phyloP scores from a whole-genome alignment of 1,140 invertebrate species.

The Pogonus chalceus region DNA sequence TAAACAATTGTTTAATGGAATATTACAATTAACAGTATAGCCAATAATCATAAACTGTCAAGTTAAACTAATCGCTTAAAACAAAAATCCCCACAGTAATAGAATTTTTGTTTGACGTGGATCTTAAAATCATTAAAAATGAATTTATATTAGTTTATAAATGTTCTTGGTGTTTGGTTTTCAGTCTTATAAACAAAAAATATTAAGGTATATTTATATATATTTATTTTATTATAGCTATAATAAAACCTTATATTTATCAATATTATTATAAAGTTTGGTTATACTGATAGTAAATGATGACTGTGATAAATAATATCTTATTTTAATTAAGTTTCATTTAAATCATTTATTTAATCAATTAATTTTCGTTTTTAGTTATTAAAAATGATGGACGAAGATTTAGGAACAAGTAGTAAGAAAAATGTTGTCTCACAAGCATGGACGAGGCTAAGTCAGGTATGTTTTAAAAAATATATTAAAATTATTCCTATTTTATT shows the following conservation, averaged over 20 bases:
- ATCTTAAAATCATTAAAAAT: conserved; percentile 3
- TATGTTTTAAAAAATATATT: conserved; percentile 21
- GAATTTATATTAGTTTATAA: conserved; percentile 4
- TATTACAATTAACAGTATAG: no score
- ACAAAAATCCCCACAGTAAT: not conserved
- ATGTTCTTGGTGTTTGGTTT: not conserved
- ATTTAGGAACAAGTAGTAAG: conserved; percentile 36
- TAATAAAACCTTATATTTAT: not conserved
- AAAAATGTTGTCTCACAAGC: conserved; percentile 45
- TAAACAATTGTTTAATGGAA: no score
- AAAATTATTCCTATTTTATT: not conserved
- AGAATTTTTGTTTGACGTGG: conserved; percentile 2
- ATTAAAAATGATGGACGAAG: conserved; percentile 44
- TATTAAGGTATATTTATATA: not conserved
- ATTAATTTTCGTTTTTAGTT: not conserved
- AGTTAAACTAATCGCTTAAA: no score
- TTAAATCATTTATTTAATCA: no score
- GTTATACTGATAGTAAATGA: not conserved
- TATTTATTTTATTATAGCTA: not conserved
- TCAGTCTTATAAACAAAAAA: not conserved
- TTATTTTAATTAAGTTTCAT: no score
- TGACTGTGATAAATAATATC: no score
- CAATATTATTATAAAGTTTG: conserved; percentile 1
- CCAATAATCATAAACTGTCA: no score
- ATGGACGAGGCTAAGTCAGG: conserved; percentile 47